Evolutionary conservation across 2,797 vertebrate species (phyloP), one percentile per base, ranked within the genome.

Genomic region (Okamejei kenojei): DNA sequence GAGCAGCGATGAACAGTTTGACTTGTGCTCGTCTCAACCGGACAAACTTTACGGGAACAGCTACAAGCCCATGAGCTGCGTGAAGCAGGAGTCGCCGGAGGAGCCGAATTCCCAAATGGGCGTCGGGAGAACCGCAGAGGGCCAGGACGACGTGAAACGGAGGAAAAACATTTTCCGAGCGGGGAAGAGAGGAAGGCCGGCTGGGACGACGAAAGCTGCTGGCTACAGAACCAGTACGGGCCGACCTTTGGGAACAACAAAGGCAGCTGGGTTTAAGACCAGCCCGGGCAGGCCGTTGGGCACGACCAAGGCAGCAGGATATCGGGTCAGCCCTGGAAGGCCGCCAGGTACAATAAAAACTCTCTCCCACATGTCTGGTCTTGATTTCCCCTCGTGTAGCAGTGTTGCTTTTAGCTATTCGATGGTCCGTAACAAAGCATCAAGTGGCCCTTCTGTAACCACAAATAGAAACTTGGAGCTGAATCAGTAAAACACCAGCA

Each of bases 151-250:
- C 95, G 95, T 97, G 78, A 99, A 99, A 96, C 99, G 98, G 97
- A 99, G 99, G 97, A 98, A 98, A 95, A 97, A 95, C 54, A 96
- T 96, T 2, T 98, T 98, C 94, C 97, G 98, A 95, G 97, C 98
- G 0, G 98, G 99, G 86, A 97, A 99, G 93, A 97, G 98, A 0
- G 99, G 99, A 2, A 96, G 99, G 94, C 99, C 99, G 0, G 96
- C 98, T 23, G 99, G 99, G 94, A 99, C 99, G 95, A 99, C 99
- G 88, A 99, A 99, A 96, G 97, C 97, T 15, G 99, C 99, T 8
- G 99, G 99, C 74, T 99, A 99, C 96, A 97, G 98, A 95, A 99
- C 99, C 96, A 99, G 99, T 97, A 99, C 98, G 0, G 99, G 99
- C 68, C 96, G 99, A 95, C 99, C 99, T 29, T 96, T 99, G 93